Evolutionary conservation across 2,113 vertebrate species (phyloP).

Genomic region (Xiphias gladius): DNA sequence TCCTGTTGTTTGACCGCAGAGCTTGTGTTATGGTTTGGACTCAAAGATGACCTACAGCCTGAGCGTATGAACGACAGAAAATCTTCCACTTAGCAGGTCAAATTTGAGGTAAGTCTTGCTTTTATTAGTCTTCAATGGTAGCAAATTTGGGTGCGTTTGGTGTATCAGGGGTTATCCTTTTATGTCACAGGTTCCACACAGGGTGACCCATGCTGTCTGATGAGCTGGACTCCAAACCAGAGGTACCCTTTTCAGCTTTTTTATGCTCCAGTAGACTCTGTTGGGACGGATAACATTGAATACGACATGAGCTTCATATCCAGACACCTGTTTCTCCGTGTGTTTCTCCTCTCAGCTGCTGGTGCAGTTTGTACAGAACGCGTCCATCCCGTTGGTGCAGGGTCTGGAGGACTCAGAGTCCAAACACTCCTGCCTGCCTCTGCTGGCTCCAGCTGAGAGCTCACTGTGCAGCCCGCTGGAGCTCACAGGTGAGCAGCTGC

Average conservation of each 20-base stretch:
- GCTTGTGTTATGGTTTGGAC: constrained; percentile 43
- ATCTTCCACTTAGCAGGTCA: constrained; percentile 30
- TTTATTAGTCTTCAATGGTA: not conserved
- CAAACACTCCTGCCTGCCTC: constrained; percentile 92
- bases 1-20: constrained; percentile 31
- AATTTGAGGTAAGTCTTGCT: constrained; percentile 36
- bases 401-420: constrained; percentile 91
- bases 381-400: constrained; percentile 94
- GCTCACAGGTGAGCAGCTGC: constrained; percentile 89
- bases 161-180: not conserved
- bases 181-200: constrained; percentile 83
- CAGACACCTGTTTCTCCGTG: not conserved
- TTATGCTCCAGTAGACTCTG: not conserved
- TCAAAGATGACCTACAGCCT: constrained; percentile 65
- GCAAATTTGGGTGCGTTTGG: rapidly evolving
- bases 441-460: constrained; percentile 89
- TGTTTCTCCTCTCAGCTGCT: constrained; percentile 87
- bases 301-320: not conserved
- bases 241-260: constrained; percentile 83
- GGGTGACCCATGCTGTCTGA: constrained; percentile 99
- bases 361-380: constrained; percentile 99
- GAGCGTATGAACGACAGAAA: constrained; percentile 45
- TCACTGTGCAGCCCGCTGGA: constrained; percentile 92
- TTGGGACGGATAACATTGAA: not conserved
- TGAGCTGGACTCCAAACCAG: constrained; percentile 99